These are phyloP conservation scores for rat (Rattus norvegicus) DNA, from an alignment of 2,113 vertebrate genomes.

Conservation along the genomic window GRCr8 NC_086023.1:61116501-61117000, in stretches of 20 bases:
- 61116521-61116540: conserved; percentile 94
- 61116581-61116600: conserved; percentile 99
- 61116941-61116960: conserved; percentile 35
- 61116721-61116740: background rate
- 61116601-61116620: conserved; percentile 99
- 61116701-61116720: background rate
- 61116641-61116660: conserved; percentile 53
- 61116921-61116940: background rate
- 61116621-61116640: conserved; percentile 76
- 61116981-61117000: conserved; percentile 31
- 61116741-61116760: background rate
- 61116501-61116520: conserved; percentile 66
- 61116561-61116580: conserved; percentile 98
- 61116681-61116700: background rate
- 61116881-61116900: conserved; percentile 36
- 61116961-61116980: background rate
- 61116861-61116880: background rate
- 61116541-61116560: conserved; percentile 99
- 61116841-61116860: conserved; percentile 3
- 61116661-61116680: conserved; percentile 26
- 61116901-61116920: conserved; percentile 31
- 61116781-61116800: background rate
- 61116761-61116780: background rate
- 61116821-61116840: background rate
- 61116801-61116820: background rate